Evolutionary conservation across 2,797 vertebrate species (phyloP), one percentile per base, ranked within the genome.

Genomic region (Leptoclinus maculatus): DNA sequence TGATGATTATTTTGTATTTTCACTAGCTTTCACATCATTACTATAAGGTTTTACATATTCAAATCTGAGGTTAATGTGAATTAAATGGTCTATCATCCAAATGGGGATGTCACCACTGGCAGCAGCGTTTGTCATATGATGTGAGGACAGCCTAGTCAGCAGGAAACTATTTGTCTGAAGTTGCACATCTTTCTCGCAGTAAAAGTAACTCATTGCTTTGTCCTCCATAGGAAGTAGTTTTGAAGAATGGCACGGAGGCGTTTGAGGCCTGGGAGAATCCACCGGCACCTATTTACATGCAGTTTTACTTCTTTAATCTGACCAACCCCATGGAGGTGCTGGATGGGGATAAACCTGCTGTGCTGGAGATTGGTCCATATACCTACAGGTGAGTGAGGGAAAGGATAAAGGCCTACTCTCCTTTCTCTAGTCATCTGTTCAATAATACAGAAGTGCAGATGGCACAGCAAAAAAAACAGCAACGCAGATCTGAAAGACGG

Each of bases 221-320:
- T 78, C 69, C 57, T 57, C 12, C 29, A 47, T 82, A 99, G 98
- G 95, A 95, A 74, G 87, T 97, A 0, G 91, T 99, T 21, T 63
- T 99, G 82, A 96, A 91, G 76, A 99, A 99, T 58, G 97, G 96
- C 21, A 96, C 97, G 0, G 96, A 96, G 9, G 87, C 95, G 1
- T 99, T 97, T 86, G 87, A 96, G 45, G 94, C 94, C 41, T 99
- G 98, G 97, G 88, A 95, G 81, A 93, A 96, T 69, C 97, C 98
- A 47, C 96, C 97, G 0, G 95, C 97, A 0, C 97, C 97, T 0
- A 96, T 99, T 70, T 97, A 99, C 89, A 97, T 97, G 95, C 97
- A 98, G 91, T 99, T 98, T 94, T 99, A 97, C 90, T 98, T 99
- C 79, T 99, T 99, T 71, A 98, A 99, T 5, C 81, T 99, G 83